These are phyloP conservation scores for Mus minutoides DNA, from an alignment of 2,797 vertebrate genomes.

Conservation along the genomic window DNA sequence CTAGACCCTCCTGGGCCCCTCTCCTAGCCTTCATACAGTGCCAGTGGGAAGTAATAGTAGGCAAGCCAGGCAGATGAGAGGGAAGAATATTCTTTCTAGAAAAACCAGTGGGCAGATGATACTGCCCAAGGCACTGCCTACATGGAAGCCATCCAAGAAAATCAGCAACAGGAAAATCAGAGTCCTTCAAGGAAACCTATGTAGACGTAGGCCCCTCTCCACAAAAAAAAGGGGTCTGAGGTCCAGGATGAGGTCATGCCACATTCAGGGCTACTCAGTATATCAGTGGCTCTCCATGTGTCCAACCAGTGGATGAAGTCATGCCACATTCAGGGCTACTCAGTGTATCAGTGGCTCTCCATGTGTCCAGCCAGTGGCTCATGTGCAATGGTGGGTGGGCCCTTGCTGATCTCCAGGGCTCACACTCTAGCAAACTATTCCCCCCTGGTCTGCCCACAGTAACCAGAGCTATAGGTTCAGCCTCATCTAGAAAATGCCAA, in stretches of 20 bases:
- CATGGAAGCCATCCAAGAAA: slow-evolving; percentile 53
- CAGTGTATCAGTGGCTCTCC: neutral
- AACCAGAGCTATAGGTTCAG: neutral
- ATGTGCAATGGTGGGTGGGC: neutral
- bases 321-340: neutral
- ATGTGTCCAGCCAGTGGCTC: neutral
- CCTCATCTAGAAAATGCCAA: neutral
- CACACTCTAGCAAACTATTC: neutral
- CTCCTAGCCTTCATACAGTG: neutral
- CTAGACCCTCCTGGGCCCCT: neutral
- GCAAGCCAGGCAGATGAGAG: neutral
- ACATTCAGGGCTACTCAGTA: neutral
- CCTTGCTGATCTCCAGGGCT: neutral
- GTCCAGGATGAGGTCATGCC: too few species aligned
- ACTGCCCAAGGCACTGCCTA: slow-evolving; percentile 21
- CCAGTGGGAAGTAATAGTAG: neutral
- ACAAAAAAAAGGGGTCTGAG: neutral
- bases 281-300: neutral
- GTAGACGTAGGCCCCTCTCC: neutral
- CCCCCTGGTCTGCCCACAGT: neutral
- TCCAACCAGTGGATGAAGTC: neutral
- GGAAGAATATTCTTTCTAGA: slow-evolving; percentile 11
- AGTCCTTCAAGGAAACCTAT: neutral
- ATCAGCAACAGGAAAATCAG: neutral
- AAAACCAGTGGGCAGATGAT: slow-evolving; percentile 34